phyloP scores from a whole-genome alignment of 2,888 invertebrate genomes.

The Gastrophysa polygoni region DNA sequence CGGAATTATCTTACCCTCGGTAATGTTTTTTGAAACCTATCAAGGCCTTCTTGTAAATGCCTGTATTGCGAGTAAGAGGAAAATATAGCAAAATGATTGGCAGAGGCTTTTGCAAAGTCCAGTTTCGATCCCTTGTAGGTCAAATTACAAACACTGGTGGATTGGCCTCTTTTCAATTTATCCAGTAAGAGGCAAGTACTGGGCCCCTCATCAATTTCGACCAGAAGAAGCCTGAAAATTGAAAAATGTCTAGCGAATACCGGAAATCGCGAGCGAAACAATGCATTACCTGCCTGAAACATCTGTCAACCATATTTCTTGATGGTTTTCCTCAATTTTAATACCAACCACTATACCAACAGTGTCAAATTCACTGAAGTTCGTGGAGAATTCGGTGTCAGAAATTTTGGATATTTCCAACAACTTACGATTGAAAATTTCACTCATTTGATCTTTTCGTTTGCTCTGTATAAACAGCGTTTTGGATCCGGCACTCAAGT shows the following conservation, averaged over 20 bases:
- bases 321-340: constrained; percentile 60
- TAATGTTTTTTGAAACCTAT: constrained; percentile 56
- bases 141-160: constrained; percentile 68
- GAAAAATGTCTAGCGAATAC: constrained; percentile 64
- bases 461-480: constrained; percentile 42
- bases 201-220: constrained; percentile 59
- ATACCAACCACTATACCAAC: constrained; percentile 70
- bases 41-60: constrained; percentile 59
- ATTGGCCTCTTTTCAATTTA: constrained; percentile 63
- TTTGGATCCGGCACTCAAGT: constrained; percentile 42
- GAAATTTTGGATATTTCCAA: constrained; percentile 59
- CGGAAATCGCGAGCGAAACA: neutral
- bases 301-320: constrained; percentile 68
- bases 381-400: constrained; percentile 53
- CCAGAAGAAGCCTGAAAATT: constrained; percentile 53
- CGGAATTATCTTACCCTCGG: constrained; percentile 37
- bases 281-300: constrained; percentile 59
- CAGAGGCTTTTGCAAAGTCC: constrained; percentile 65
- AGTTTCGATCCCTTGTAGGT: constrained; percentile 62
- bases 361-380: constrained; percentile 75
- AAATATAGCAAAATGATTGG: constrained; percentile 67
- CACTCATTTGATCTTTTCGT: constrained; percentile 11
- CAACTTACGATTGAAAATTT: constrained; percentile 45
- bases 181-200: constrained; percentile 60
- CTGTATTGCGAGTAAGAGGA: constrained; percentile 66